Conservation (phyloP, 2,113 vertebrate species). For the Helogale parvula region DNA sequence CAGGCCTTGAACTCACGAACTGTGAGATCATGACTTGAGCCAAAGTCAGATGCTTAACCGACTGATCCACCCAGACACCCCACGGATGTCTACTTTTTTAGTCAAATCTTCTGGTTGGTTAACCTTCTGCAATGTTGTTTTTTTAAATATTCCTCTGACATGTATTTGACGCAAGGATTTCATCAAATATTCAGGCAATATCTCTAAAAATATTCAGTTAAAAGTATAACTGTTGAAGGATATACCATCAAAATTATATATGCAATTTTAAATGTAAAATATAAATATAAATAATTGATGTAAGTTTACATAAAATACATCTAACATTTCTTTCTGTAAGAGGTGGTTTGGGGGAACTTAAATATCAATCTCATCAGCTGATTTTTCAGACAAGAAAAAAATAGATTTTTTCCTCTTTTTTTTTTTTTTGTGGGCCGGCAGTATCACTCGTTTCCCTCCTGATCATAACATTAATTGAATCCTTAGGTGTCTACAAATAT, state of each 20-base stretch:
- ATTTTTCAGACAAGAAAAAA: conserved; percentile 17
- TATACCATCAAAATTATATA: not conserved
- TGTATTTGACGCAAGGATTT: not conserved
- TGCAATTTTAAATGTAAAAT: not conserved
- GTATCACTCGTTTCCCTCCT: not conserved
- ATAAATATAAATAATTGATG: not conserved
- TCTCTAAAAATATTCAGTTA: not conserved
- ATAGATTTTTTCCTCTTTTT: not conserved
- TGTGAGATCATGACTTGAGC: too few relatives aligned
- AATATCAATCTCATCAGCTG: not conserved
- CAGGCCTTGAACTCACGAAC: too few relatives aligned
- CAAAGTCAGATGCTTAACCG: too few relatives aligned
- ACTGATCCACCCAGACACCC: too few relatives aligned
- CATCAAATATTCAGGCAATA: not conserved
- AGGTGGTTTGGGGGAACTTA: not conserved
- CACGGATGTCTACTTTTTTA: not conserved
- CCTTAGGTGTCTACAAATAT: not conserved
- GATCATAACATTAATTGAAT: not conserved
- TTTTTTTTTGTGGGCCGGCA: not conserved
- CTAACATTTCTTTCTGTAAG: not conserved
- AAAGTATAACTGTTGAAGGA: not conserved
- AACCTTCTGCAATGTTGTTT: not conserved
- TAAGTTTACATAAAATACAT: not conserved
- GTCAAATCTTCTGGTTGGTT: not conserved
- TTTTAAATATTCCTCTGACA: not conserved